These are phyloP conservation scores for Aleiodes leptofemur DNA, from an alignment of 2,888 invertebrate species.

Conservation along the genomic window DNA sequence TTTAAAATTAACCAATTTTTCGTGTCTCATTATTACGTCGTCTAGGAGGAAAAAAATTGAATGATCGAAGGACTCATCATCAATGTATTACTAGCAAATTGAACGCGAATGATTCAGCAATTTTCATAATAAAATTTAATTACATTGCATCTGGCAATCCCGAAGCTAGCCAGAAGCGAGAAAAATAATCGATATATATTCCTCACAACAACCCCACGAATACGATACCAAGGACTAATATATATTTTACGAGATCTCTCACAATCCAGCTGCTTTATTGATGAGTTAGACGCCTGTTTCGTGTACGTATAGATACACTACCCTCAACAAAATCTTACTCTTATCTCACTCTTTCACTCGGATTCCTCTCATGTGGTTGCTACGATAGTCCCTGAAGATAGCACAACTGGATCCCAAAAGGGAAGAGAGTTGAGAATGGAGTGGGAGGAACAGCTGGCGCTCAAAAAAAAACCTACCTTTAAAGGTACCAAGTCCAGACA, in stretches of 20 bases:
- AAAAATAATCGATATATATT: constrained; percentile 50
- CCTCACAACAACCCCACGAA: constrained; percentile 56
- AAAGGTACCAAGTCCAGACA: constrained; percentile 32
- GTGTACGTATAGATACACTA: constrained; percentile 7
- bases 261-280: constrained; percentile 54
- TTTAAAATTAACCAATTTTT: not conserved
- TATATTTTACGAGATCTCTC: constrained; percentile 54
- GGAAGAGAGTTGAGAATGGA: constrained; percentile 46
- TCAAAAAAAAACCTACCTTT: constrained; percentile 40
- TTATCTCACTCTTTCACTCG: constrained; percentile 45
- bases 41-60: too few relatives aligned
- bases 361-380: constrained; percentile 38
- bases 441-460: constrained; percentile 57
- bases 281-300: constrained; percentile 6
- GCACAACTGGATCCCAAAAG: constrained; percentile 50
- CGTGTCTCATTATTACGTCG: not conserved
- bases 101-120: constrained; percentile 12
- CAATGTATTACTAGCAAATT: not conserved
- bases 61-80: too few relatives aligned
- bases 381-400: constrained; percentile 60
- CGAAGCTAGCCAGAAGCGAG: constrained; percentile 38
- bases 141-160: constrained; percentile 61
- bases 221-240: constrained; percentile 48
- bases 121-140: constrained; percentile 41
- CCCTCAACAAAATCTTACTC: constrained; percentile 41